Evolutionary conservation across 1,140 invertebrate species (phyloP).

Genomic region (Drosophila ironensis): DNA sequence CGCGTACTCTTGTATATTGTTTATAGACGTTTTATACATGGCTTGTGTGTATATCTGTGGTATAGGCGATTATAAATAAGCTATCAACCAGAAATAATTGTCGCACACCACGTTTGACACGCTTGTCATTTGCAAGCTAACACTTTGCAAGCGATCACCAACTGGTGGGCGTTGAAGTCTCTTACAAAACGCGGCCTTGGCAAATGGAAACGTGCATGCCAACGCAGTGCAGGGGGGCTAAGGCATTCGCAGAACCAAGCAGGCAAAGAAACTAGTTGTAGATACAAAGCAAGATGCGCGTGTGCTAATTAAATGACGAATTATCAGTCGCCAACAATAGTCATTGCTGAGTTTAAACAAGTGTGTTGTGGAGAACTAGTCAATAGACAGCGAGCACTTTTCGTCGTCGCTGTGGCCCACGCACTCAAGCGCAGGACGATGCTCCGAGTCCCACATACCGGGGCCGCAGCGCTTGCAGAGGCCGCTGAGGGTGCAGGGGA

Average conservation of each 20-base stretch:
- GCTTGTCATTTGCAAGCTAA: constrained; percentile 12
- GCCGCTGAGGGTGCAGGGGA: constrained; percentile 94
- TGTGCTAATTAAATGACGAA: constrained; percentile 32
- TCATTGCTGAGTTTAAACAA: constrained; percentile 41
- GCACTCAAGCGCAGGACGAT: constrained; percentile 89
- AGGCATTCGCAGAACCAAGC: constrained; percentile 9
- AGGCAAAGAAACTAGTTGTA: not conserved
- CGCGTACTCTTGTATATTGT: not conserved
- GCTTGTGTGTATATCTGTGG: constrained; percentile 12
- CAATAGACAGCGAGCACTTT: constrained; percentile 81
- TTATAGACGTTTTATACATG: constrained; percentile 13
- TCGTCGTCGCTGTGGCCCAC: constrained; percentile 83
- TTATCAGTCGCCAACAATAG: constrained; percentile 42
- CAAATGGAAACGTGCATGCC: constrained; percentile 12
- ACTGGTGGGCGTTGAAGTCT: too few relatives aligned
- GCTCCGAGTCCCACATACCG: constrained; percentile 96
- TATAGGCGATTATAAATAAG: constrained; percentile 23
- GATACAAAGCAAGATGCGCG: not conserved
- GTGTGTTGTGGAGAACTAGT: constrained; percentile 68
- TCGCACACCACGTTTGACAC: constrained; percentile 13
- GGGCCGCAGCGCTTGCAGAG: constrained; percentile 94
- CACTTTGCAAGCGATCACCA: not conserved
- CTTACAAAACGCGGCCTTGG: not conserved
- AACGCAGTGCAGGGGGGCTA: constrained; percentile 9
- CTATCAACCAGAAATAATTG: constrained; percentile 17